Evolutionary conservation across 2,113 vertebrate genomes (phyloP), one percentile per base, ranked within the genome.

Genomic region (Damaliscus lunatus): DNA sequence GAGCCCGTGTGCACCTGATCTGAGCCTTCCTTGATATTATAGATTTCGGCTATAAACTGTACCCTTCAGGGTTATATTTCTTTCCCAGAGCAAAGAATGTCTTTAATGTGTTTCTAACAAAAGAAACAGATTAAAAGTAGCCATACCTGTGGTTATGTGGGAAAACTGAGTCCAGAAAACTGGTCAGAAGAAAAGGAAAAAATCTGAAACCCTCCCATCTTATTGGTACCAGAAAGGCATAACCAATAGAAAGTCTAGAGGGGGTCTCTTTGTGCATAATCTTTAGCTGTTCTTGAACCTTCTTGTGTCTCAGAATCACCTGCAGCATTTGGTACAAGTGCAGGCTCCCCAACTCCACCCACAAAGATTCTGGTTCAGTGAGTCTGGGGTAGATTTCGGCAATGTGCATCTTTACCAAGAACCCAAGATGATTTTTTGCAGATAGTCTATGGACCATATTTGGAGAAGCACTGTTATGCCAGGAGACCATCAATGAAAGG

Each of bases 101-200:
- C 31, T 67, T 89, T 83, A 74, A 33, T 77, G n/a, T 88, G 67
- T 64, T 85, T 46, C 40, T n/a, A 82, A 77, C 29, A 60, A 19
- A 40, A 78, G 12, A 5, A 52, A 88, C 52, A 23, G 64, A 53
- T 67, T 90, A 55, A 77, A 85, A 53, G 62, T 74, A 92, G 53
- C 62, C 50, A 31, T 43, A 77, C 8, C 81, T 85, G 4, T 36
- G 40, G 23, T 36, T 25, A 60, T 43, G 13, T 40, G 3, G 52
- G 89, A 40, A 95, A 71, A 92, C 23, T n/a, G 14, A 90, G 48
- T 15, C 59, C 57, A 97, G 89, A 64, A 96, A 93, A 27, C n/a
- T 21, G 3, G 59, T 97, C 29, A 62, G 8, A 40, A 78, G 53
- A 78, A 62, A 85, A 62, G 25, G 59, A 71, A 64, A 77, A 57